phyloP scores from a whole-genome alignment of 2,113 vertebrate species.

The Oceanites oceanicus region DNA sequence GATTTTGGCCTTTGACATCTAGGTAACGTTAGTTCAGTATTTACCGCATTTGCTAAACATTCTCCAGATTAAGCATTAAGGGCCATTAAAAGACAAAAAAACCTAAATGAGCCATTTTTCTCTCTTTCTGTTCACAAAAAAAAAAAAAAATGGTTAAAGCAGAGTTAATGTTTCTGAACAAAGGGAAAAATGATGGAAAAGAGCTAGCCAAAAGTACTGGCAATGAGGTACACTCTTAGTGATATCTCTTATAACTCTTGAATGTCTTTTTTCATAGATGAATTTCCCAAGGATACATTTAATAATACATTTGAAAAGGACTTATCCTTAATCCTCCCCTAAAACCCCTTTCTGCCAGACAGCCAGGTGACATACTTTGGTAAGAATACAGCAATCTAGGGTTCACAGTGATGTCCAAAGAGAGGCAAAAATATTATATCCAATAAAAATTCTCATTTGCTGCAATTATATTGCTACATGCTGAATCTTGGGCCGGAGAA shows the following conservation, averaged over 20 bases:
- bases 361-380: background rate
- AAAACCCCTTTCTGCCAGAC: background rate
- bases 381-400: background rate
- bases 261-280: background rate
- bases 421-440: background rate
- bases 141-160: background rate
- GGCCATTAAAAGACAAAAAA: accelerated
- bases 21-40: background rate
- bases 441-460: background rate
- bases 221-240: background rate
- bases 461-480: background rate
- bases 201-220: background rate
- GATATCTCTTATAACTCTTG: background rate
- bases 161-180: background rate
- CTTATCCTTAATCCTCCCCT: background rate
- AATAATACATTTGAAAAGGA: background rate
- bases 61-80: background rate
- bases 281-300: background rate
- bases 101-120: background rate
- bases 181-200: background rate
- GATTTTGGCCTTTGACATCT: background rate
- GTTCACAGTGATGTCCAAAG: background rate
- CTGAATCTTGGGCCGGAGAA: background rate
- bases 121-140: background rate
- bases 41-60: background rate